These are phyloP conservation scores for Argyresthia albistria DNA, from an alignment of 2,888 invertebrate species.

Conservation along the genomic window DNA sequence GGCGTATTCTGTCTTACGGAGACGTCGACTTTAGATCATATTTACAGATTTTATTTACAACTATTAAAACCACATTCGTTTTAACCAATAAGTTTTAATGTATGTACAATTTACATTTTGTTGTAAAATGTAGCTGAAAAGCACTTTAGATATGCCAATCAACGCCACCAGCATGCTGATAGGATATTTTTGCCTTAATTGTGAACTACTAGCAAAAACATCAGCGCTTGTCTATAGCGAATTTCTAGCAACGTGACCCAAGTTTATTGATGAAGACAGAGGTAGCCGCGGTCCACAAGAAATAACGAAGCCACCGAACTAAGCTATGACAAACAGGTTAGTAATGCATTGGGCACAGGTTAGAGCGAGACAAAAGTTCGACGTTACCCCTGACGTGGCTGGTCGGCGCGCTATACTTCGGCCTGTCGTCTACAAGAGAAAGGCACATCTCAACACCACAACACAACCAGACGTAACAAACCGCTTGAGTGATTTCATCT, in stretches of 20 bases:
- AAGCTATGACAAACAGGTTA: slow-evolving; percentile 31
- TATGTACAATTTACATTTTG: no score
- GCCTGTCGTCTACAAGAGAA: slow-evolving; percentile 64
- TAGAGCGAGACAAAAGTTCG: slow-evolving; percentile 39
- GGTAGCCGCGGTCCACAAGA: slow-evolving; percentile 27
- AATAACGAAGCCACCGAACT: neutral
- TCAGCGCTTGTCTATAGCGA: no score
- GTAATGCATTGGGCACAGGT: slow-evolving; percentile 38
- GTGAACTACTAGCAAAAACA: no score
- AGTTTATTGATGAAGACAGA: slow-evolving; percentile 26
- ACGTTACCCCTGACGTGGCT: slow-evolving; percentile 67
- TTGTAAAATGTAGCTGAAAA: no score
- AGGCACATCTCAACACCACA: slow-evolving; percentile 61
- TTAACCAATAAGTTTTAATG: no score
- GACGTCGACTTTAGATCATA: neutral
- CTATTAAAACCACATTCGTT: neutral
- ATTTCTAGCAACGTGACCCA: no score
- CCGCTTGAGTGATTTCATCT: no score
- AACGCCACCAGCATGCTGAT: no score
- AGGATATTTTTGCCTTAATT: no score
- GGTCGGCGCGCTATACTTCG: slow-evolving; percentile 54
- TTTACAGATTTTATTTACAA: neutral
- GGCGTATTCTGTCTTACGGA: slow-evolving; percentile 38
- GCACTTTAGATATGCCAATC: no score
- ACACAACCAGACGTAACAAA: neutral